phyloP scores from a whole-genome alignment of 2,113 vertebrate species.

The Otis tarda region DNA sequence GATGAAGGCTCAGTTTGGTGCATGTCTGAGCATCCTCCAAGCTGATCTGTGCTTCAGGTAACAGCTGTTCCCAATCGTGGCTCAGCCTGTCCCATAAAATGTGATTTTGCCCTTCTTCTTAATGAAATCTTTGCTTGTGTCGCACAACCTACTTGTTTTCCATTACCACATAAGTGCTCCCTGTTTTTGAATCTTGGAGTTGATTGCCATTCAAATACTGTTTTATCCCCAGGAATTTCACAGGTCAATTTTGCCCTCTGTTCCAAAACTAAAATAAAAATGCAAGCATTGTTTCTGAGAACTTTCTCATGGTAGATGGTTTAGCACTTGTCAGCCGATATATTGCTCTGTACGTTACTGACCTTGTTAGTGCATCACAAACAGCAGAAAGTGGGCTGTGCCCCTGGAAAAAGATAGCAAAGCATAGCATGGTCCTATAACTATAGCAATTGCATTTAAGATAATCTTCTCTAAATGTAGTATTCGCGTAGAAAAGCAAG shows the following conservation, averaged over 20 bases:
- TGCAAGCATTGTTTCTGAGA: neutral
- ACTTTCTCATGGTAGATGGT: neutral
- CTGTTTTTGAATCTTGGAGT: neutral
- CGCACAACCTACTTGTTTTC: neutral
- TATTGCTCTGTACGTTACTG: neutral
- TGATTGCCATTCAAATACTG: neutral
- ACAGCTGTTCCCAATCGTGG: neutral
- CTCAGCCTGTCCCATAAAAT: neutral
- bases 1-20: neutral
- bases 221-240: neutral
- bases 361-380: neutral
- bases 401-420: neutral
- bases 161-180: neutral
- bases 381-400: neutral
- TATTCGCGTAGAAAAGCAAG: slow-evolving; percentile 17
- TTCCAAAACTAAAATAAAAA: slow-evolving; percentile 25
- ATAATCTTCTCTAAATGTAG: neutral
- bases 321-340: slow-evolving; percentile 15
- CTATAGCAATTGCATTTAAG: neutral
- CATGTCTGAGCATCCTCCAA: neutral
- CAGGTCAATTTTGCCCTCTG: neutral
- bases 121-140: neutral
- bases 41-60: neutral
- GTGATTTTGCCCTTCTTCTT: neutral
- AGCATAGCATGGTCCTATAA: neutral